phyloP scores from a whole-genome alignment of 2,888 invertebrate species.

The Agonopterix subpropinquella region DNA sequence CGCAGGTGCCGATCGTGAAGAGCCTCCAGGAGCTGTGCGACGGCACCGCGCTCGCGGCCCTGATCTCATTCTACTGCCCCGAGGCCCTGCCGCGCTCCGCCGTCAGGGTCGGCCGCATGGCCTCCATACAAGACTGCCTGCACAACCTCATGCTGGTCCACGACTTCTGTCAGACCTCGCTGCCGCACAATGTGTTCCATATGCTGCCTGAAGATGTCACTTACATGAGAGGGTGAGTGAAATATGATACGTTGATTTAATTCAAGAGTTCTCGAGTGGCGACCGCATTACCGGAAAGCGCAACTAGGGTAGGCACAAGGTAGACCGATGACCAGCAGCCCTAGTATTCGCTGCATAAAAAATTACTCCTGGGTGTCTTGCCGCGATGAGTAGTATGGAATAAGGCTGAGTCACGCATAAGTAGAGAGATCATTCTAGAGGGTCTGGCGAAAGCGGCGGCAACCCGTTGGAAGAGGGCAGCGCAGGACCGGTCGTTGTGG shows the following conservation, averaged over 20 bases:
- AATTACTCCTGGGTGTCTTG: no score
- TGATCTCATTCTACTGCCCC: constrained; percentile 92
- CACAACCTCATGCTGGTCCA: constrained; percentile 93
- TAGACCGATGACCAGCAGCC: no score
- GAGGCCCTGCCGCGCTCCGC: constrained; percentile 71
- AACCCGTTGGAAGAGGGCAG: no score
- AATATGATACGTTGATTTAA: background rate
- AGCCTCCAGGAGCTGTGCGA: constrained; percentile 93
- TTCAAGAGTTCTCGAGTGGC: no score
- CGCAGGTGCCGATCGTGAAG: constrained; percentile 81
- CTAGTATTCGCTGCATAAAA: no score
- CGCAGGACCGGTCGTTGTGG: no score
- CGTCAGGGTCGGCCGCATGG: constrained; percentile 74
- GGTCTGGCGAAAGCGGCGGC: no score
- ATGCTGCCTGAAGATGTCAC: constrained; percentile 97
- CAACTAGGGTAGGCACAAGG: no score
- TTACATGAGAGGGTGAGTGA: constrained; percentile 88
- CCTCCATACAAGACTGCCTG: constrained; percentile 91
- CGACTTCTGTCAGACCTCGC: constrained; percentile 88
- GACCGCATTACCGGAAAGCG: no score
- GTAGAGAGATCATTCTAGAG: no score
- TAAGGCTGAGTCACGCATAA: no score
- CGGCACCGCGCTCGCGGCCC: constrained; percentile 90
- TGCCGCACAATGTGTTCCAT: constrained; percentile 93
- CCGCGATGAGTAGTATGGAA: no score